These are phyloP conservation scores for Pseudopleuronectes americanus DNA, from an alignment of 2,797 vertebrate genomes.

Conservation along the genomic window DNA sequence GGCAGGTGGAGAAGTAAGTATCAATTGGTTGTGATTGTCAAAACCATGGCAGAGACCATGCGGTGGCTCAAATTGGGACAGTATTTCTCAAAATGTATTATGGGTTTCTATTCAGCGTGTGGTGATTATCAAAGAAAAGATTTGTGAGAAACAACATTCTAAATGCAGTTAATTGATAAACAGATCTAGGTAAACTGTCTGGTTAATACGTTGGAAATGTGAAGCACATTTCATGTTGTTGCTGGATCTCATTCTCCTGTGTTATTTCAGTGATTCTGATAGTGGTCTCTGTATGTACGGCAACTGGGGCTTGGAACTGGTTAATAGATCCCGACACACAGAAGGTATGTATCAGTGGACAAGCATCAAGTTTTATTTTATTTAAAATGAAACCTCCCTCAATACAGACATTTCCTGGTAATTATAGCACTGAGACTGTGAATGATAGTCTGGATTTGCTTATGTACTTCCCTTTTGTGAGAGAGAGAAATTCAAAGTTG, in stretches of 20 bases:
- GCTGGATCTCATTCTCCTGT: background rate
- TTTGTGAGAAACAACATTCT: fast-evolving
- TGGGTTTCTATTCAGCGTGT: background rate
- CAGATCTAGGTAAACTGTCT: background rate
- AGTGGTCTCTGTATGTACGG: conserved; percentile 97
- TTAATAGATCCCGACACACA: conserved; percentile 99
- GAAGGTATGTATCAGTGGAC: conserved; percentile 83
- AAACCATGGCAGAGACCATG: background rate
- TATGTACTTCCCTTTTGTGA: too few species aligned
- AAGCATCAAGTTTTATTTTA: background rate
- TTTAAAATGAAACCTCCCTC: background rate
- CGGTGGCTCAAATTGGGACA: background rate
- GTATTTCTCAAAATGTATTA: background rate
- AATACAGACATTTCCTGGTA: too few species aligned
- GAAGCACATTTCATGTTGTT: background rate
- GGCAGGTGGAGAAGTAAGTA: conserved; percentile 99
- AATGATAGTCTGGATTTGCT: too few species aligned
- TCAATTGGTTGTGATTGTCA: background rate
- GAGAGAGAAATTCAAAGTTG: too few species aligned
- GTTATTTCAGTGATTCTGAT: conserved; percentile 94
- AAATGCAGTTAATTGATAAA: background rate
- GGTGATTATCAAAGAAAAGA: background rate
- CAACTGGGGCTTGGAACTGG: conserved; percentile 99
- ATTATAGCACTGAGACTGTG: too few species aligned
- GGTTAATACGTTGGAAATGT: background rate